Base-by-base conservation (phyloP, 2,888 invertebrate species). In the Vesta saturnalis region DNA sequence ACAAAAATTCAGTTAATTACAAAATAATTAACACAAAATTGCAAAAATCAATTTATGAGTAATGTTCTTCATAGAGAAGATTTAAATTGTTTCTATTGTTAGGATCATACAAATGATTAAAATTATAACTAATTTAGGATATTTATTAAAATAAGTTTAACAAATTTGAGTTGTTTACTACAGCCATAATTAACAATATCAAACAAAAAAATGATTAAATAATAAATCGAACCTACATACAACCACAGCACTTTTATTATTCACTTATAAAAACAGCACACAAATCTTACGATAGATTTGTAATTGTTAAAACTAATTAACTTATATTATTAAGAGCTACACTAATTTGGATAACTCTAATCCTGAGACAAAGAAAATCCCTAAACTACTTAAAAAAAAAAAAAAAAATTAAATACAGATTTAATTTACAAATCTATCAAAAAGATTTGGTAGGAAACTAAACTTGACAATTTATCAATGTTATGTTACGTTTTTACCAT, bases 241-340 rank as follows among this genome's bases (percentile, higher is more conserved):
- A 64, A 64, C 52, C 64, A 64, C 59, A 54, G 64, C 59, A 58
- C 64, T 64, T 64, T n/a, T n/a, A n/a, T n/a, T 52, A 49, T 18
- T 18, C 15, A 49, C 12, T 21, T 52, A 52, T 14, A 52, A 15
- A 47, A 52, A 52, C 19, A 52, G 52, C 52, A 52, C 52, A n/a
- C 18, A 52, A 49, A 52, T 19, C 15, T 15, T 47, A 47, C 8
- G 39, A 39, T 54, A 59, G 21, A 47, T 59, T 19, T 46, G 59
- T 23, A 61, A 54, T 30, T 23, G 19, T 3, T 46, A n/a, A n/a
- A n/a, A 18, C 10, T 4, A 12, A n/a, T 15, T 21, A 60, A 1
- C 5, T 49, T 14, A 60, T 23, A 18, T 22, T 59, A 60, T 21
- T 14, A 19, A 55, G n/a, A 55, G 43, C 43, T 62, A 57, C 35